Evolutionary conservation across 2,113 vertebrate species (phyloP), one percentile per base, ranked within the genome.

Genomic region (Ammodramus savannarum): DNA sequence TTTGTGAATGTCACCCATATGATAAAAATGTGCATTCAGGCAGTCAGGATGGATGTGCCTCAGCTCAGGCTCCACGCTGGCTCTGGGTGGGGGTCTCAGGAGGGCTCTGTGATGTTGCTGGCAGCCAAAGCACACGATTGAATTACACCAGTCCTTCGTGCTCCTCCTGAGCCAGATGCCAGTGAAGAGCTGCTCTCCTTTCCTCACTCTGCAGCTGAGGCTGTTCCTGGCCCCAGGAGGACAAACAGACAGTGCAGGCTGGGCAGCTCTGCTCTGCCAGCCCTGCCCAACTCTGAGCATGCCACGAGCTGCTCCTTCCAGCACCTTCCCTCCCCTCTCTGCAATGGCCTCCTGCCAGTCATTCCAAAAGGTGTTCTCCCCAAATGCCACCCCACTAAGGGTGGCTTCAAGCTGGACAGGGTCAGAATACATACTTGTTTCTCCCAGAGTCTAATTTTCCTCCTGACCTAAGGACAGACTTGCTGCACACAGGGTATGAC

Each of bases 281-380:
- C 1, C 0, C 13, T 43, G 4, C 39, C 59, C 57, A 0, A 12
- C 20, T 44, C 58, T 73, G 27, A 27, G n/a, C n/a, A 4, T 11
- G 49, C 20, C 49, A 7, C 0, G 3, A 59, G 43, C 49, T 26
- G 49, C 62, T 79, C 11, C 4, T 44, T 49, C 77, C 71, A 59
- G 67, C 51, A 9, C 29, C 32, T 61, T 65, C 41, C 22, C 29
- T n/a, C 29, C 22, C 29, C 11, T 49, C 76, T 41, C 39, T 2
- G 1, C 5, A 55, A 7, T 5, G 1, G 11, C 23, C 36, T 71
- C 19, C 39, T 68, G 68, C 29, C 79, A 58, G 9, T 11, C 27
- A 15, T 59, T 68, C 48, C 62, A 34, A 15, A 76, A 76, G 61
- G 29, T 34, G 22, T 75, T 92, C 75, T 65, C 36, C 48, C 16